phyloP scores from a whole-genome alignment of 2,888 invertebrate genomes.

The Venustoraphidia nigricollis region DNA sequence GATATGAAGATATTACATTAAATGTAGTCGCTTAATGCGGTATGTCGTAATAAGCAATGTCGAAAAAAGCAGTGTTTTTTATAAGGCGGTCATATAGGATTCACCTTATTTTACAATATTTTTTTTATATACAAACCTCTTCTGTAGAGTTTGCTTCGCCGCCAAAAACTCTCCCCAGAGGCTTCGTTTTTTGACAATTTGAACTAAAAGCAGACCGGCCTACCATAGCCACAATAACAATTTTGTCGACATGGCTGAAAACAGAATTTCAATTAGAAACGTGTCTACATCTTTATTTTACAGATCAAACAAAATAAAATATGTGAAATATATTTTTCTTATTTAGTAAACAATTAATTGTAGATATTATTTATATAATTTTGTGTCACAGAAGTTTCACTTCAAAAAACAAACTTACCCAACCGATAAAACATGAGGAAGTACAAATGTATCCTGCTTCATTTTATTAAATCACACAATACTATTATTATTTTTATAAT shows the following conservation, averaged over 20 bases:
- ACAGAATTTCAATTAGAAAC: constrained; percentile 17
- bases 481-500: too few species aligned
- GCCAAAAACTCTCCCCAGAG: constrained; percentile 34
- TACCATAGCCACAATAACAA: constrained; percentile 54
- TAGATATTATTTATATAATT: too few species aligned
- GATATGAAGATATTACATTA: too few species aligned
- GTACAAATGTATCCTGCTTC: constrained; percentile 3
- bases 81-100: too few species aligned
- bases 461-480: background rate
- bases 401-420: background rate
- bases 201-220: constrained; percentile 52
- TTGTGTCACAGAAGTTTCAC: too few species aligned
- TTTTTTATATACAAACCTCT: constrained; percentile 8
- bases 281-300: background rate
- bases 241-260: constrained; percentile 29
- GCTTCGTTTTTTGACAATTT: constrained; percentile 45
- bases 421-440: background rate
- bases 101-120: background rate
- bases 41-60: too few species aligned
- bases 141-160: constrained; percentile 25
- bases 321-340: too few species aligned
- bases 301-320: too few species aligned
- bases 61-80: too few species aligned
- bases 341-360: too few species aligned
- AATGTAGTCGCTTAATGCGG: too few species aligned